Conservation (phyloP, 2,888 invertebrate genomes). For the Apotomis turbidana region DNA sequence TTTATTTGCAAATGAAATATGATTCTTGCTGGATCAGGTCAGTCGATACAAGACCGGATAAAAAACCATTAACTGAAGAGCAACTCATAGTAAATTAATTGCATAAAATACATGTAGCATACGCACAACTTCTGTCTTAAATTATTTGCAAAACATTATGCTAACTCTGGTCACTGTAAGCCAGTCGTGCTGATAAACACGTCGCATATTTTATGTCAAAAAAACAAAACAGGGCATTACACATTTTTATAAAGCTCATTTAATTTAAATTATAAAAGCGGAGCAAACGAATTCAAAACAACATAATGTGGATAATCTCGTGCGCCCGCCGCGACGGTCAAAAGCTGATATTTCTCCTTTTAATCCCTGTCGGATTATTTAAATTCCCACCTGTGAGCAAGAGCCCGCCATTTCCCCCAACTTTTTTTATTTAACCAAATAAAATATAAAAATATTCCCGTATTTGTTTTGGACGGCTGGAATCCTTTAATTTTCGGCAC, state of each 20-base stretch:
- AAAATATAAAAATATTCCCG: conserved; percentile 82
- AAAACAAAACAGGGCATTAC: conserved; percentile 22
- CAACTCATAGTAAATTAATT: too few species aligned
- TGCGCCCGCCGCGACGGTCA: conserved; percentile 72
- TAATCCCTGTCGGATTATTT: conserved; percentile 84
- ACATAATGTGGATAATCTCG: conserved; percentile 74
- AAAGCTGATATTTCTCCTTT: conserved; percentile 83
- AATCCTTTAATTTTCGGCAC: conserved; percentile 83
- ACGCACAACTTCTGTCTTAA: background rate
- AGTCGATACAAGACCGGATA: too few species aligned
- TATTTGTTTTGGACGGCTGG: conserved; percentile 82
- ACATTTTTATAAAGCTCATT: conserved; percentile 59
- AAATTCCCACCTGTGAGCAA: conserved; percentile 82
- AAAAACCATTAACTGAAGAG: too few species aligned
- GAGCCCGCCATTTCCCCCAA: conserved; percentile 65
- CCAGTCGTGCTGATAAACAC: background rate
- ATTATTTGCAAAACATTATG: background rate
- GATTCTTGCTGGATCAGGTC: too few species aligned
- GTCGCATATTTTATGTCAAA: background rate
- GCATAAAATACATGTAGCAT: too few species aligned
- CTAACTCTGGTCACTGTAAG: background rate
- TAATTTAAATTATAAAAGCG: conserved; percentile 73
- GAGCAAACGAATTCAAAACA: conserved; percentile 66
- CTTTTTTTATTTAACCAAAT: conserved; percentile 79
- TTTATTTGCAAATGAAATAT: too few species aligned